A percentile compares a stretch with the other conserved stretches of the same genome.
Conservation (phyloP, 2,797 vertebrate species). For the Melanogrammus aeglefinus region DNA sequence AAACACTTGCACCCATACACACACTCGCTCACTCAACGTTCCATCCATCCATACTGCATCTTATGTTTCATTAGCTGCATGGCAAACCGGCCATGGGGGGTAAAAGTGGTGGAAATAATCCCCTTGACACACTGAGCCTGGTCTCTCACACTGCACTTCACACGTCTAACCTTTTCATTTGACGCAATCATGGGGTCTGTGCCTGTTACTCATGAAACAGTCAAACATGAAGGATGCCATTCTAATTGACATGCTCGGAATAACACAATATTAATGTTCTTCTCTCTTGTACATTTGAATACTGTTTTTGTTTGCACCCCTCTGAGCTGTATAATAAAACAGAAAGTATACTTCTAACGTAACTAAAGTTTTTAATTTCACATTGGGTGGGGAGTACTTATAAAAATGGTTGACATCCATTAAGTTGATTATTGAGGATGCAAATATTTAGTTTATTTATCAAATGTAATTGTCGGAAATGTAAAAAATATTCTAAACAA, state of each 20-base stretch:
- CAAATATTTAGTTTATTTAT: too few species aligned
- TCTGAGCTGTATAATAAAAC: neutral
- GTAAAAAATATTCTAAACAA: too few species aligned
- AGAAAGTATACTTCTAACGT: neutral
- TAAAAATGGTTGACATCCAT: too few species aligned
- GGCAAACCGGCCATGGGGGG: constrained; percentile 27
- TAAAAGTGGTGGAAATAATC: constrained; percentile 72
- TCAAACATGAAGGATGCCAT: neutral
- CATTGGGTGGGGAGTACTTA: neutral
- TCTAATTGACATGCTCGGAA: neutral
- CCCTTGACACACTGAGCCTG: constrained; percentile 33
- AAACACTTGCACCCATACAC: neutral
- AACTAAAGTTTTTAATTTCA: neutral
- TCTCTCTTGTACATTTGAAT: neutral
- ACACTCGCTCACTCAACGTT: neutral
- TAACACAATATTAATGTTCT: neutral
- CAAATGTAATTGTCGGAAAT: too few species aligned
- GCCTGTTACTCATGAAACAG: neutral
- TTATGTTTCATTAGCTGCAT: constrained; percentile 50
- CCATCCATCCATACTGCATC: neutral
- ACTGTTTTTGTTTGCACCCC: neutral
- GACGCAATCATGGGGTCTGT: neutral
- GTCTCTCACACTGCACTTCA: constrained; percentile 1
- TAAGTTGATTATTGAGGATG: too few species aligned
- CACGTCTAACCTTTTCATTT: neutral